These are phyloP conservation scores for Kobus ellipsiprymnus DNA, from an alignment of 2,113 vertebrate species.

Conservation along the genomic window DNA sequence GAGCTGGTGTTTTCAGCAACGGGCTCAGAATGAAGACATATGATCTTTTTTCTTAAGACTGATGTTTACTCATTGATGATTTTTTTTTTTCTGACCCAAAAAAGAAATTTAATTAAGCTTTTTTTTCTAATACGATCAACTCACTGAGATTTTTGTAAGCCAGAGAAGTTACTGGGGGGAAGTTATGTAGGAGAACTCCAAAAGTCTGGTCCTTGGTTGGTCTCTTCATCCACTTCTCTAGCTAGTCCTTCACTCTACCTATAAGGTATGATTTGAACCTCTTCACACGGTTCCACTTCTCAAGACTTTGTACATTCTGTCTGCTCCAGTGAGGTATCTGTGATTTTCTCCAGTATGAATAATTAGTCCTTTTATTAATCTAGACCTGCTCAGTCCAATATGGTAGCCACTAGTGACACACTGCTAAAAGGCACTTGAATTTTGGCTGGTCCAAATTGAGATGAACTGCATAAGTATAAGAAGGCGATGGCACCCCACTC, in stretches of 20 bases:
- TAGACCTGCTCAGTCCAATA: background rate
- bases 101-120: background rate
- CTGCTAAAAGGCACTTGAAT: background rate
- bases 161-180: background rate
- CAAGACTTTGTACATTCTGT: background rate
- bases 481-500: too few species aligned
- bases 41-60: background rate
- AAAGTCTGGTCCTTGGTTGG: background rate
- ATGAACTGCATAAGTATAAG: accelerated
- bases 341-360: background rate
- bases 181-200: background rate
- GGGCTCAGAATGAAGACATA: background rate
- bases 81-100: background rate
- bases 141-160: background rate
- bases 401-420: background rate
- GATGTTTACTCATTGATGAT: background rate
- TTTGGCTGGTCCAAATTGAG: background rate
- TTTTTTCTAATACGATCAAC: background rate
- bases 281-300: background rate
- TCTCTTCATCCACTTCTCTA: background rate
- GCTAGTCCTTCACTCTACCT: background rate
- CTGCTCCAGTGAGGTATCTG: background rate
- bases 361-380: background rate
- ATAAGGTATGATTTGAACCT: background rate
- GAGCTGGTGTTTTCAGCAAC: background rate